phyloP scores from a whole-genome alignment of 2,888 invertebrate genomes.

The Mystacides longicornis region DNA sequence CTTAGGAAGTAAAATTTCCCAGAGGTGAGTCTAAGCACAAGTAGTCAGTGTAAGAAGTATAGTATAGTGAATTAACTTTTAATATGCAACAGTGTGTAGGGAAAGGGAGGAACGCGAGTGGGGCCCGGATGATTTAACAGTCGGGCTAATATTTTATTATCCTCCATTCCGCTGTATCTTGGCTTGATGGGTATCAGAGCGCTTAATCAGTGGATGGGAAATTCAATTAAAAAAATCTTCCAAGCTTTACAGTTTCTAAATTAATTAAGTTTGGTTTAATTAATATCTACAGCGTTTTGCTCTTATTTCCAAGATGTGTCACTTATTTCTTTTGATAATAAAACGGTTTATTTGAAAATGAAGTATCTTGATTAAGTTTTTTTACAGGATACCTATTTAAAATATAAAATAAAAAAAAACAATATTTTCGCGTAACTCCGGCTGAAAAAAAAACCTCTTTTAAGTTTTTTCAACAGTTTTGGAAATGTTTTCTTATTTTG shows the following conservation, averaged over 20 bases:
- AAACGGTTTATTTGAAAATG: not conserved
- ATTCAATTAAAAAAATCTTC: not conserved
- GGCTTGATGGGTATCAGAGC: not conserved
- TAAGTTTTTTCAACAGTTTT: no score
- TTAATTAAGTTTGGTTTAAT: not conserved
- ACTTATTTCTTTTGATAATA: not conserved
- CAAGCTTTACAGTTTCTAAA: not conserved
- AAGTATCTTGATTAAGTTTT: not conserved
- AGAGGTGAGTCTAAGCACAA: no score
- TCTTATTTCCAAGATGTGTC: not conserved
- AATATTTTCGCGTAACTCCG: no score
- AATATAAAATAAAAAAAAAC: no score
- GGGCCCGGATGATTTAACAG: not conserved
- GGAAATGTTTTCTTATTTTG: no score
- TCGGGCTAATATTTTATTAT: no score
- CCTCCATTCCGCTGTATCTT: no score
- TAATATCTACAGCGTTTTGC: not conserved
- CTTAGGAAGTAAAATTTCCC: no score
- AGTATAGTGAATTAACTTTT: constrained; percentile 1
- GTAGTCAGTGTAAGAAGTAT: no score
- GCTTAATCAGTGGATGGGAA: not conserved
- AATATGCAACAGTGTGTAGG: no score
- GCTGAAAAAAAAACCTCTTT: no score
- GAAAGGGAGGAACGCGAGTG: no score
- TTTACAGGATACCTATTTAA: not conserved